Base-by-base conservation (phyloP, 92 coral and sea anemone genomes). In the Phenganax subtilis region DNA sequence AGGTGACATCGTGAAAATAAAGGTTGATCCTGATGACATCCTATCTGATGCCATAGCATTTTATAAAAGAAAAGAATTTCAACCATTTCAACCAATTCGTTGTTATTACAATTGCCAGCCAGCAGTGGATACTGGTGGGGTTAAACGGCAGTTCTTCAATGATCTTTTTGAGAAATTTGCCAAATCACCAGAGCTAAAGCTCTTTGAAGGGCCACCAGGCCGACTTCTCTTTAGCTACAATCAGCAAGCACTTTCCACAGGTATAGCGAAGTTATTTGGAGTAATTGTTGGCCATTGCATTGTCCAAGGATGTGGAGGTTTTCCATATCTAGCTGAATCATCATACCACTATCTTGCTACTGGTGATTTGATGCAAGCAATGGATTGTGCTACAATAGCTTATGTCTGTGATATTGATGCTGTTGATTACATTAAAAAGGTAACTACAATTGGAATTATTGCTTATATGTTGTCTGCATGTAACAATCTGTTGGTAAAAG, bases 111-210 rank as follows among this genome's bases (percentile, higher is more conserved):
- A 62, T 29, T 76, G 82, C 54, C 88, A 85, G 57, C 88, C 88
- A 51, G 88, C 88, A 54, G 79, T 69, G n/a, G 85, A 85, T 72
- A 71, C 81, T 6, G 88, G 88, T 28, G 85, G 88, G 9, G 88
- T 85, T 25, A 80, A 80, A 44, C 57, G 78, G 12, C 79, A 85
- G 85, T 85, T 85, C 61, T 85, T 66, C 78, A 63, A 78, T 62
- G 64, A 59, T 58, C 64, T 84, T 16, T 65, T 65, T 47, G 84
- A 71, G 72, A 55, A 70, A 55, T 57, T 78, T 51, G 29, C 73
- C 10, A 30, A 63, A 20, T 28, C 57, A 57, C n/a, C 51, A 12
- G 57, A 72, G 53, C 57, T 85, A 14, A 56, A 72, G 5, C 44
- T 85, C 51, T 80, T 85, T 72, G 75, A 85, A 71, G 88, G 88